Conservation (phyloP, 2,797 vertebrate species). For the Poeciliopsis infans region DNA sequence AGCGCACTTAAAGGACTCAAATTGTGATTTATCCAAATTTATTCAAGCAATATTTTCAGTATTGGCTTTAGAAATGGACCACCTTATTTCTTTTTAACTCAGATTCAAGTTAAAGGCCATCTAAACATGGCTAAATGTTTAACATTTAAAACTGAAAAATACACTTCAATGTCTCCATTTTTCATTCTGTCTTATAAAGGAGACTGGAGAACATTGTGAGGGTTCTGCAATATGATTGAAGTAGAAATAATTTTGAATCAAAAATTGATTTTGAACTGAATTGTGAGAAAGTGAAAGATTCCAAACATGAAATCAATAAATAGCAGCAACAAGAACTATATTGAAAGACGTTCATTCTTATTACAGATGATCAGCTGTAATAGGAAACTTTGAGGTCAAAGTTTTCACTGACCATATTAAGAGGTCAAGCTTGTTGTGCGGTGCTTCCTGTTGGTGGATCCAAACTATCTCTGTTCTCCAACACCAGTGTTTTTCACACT, state of each 20-base stretch:
- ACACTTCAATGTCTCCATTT: too few species aligned
- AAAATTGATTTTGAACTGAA: too few species aligned
- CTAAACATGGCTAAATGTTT: too few species aligned
- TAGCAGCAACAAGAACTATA: not conserved
- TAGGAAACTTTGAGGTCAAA: not conserved
- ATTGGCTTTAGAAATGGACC: not conserved
- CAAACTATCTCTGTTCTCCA: not conserved
- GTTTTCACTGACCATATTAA: not conserved
- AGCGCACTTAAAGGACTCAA: not conserved
- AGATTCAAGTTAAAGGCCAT: not conserved
- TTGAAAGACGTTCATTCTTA: not conserved
- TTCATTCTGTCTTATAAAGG: too few species aligned
- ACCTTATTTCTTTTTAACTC: not conserved
- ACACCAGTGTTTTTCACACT: too few species aligned
- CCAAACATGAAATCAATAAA: not conserved
- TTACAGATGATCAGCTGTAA: not conserved
- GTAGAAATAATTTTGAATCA: too few species aligned
- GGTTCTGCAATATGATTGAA: too few species aligned
- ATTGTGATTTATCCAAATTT: not conserved
- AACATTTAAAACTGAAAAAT: too few species aligned
- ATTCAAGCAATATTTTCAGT: not conserved
- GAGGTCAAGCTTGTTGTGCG: not conserved
- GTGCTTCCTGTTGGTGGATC: not conserved
- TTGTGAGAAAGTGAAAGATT: too few species aligned
- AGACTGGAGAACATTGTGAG: too few species aligned